Percentiles rank a stretch among this genome's conserved stretches.
Conservation (phyloP, 2,113 vertebrate genomes). For the Austrofundulus limnaeus region DNA sequence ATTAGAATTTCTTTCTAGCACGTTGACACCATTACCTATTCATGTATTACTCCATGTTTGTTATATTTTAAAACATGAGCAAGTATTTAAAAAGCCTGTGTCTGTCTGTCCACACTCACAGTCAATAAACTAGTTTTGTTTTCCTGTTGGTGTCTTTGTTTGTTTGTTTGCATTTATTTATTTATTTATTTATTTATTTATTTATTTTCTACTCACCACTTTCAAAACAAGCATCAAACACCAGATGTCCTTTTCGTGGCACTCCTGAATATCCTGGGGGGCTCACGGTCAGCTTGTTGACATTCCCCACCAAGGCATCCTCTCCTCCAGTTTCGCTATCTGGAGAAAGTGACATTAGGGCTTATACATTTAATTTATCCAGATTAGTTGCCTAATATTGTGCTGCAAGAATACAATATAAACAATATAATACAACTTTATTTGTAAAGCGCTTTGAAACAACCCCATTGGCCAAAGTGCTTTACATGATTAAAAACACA, state of each 20-base stretch:
- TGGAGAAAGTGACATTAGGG: conserved; percentile 50
- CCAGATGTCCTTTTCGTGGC: conserved; percentile 89
- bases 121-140: background rate
- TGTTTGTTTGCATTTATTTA: background rate
- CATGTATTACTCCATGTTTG: background rate
- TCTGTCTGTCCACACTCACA: background rate
- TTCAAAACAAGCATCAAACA: conserved; percentile 98
- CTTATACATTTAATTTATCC: background rate
- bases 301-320: conserved; percentile 90
- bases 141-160: no score
- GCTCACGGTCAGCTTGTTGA: conserved; percentile 87
- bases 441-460: no score
- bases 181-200: background rate
- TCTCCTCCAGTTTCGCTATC: conserved; percentile 85
- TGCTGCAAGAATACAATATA: no score
- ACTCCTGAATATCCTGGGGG: conserved; percentile 85
- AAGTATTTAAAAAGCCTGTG: background rate
- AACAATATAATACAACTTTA: no score
- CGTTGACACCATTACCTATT: background rate
- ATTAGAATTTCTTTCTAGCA: background rate
- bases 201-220: conserved; percentile 85
- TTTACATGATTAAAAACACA: no score
- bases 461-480: no score
- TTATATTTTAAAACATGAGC: background rate
- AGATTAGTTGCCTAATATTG: background rate